A percentile compares a stretch with the other conserved stretches of the same genome.
These are phyloP conservation scores for Nephrotoma guestfalica DNA, from an alignment of 2,888 invertebrate species.

Conservation along the genomic window DNA sequence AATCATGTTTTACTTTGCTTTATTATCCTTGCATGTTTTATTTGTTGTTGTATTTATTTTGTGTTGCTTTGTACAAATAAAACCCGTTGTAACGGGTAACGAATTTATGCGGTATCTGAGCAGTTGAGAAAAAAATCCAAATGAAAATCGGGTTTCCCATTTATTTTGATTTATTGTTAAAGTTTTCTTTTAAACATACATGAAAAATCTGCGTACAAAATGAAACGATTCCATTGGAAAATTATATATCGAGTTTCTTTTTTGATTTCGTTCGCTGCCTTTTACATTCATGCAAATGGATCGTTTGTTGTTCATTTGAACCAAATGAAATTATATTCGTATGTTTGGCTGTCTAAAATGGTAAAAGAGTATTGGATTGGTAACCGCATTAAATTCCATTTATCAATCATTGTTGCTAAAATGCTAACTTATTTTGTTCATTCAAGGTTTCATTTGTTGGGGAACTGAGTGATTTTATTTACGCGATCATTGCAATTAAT, in stretches of 20 bases:
- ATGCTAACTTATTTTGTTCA: too few species aligned
- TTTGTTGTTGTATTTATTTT: neutral
- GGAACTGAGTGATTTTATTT: too few species aligned
- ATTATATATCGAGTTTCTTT: neutral
- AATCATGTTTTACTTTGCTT: neutral
- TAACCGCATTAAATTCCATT: too few species aligned
- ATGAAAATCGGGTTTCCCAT: neutral
- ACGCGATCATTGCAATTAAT: too few species aligned
- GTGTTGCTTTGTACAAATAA: neutral
- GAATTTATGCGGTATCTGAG: neutral
- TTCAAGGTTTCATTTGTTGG: too few species aligned
- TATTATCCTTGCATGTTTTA: neutral
- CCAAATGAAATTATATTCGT: neutral
- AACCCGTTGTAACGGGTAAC: neutral
- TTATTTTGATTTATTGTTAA: neutral
- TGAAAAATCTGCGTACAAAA: neutral
- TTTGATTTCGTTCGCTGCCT: neutral
- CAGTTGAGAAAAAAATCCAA: neutral
- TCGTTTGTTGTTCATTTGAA: neutral
- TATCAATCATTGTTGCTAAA: too few species aligned
- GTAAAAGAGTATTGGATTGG: too few species aligned
- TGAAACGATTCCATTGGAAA: neutral
- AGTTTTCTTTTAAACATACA: neutral
- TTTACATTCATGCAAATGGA: neutral
- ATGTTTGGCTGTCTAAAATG: neutral